Evolutionary conservation across 2,797 vertebrate species (phyloP).

Genomic region (Cryptoprocta ferox): DNA sequence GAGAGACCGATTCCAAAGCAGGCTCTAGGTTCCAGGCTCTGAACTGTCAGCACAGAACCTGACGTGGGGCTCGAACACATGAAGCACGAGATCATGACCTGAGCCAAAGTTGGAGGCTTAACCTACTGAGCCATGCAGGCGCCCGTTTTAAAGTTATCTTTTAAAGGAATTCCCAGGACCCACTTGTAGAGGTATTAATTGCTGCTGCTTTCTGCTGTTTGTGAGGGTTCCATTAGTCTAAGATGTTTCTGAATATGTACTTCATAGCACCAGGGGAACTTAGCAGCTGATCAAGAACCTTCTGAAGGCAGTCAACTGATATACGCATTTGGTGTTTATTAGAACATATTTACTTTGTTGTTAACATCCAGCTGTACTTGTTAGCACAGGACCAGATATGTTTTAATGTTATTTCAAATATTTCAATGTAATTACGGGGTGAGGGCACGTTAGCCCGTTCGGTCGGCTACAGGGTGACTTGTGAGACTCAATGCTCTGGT

Average conservation of each 20-base stretch:
- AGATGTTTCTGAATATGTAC: not conserved
- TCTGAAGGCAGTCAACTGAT: not conserved
- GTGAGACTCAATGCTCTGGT: not conserved
- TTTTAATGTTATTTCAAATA: not conserved
- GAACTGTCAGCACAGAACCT: no score
- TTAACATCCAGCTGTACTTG: not conserved
- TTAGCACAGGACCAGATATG: not conserved
- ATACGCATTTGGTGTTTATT: not conserved
- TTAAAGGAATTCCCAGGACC: not conserved
- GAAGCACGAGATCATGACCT: no score
- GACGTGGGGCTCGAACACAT: no score
- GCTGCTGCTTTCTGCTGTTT: not conserved
- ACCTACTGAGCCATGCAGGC: no score
- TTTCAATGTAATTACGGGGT: not conserved
- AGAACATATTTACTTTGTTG: not conserved
- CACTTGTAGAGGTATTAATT: not conserved
- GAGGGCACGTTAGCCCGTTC: not conserved
- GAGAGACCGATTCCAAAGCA: no score
- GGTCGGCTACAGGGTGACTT: not conserved
- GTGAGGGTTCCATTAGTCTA: not conserved
- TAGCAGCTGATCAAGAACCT: not conserved
- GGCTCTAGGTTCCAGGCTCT: no score
- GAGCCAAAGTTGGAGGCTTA: no score
- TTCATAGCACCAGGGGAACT: not conserved
- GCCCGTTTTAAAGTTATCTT: constrained; percentile 16